These are phyloP conservation scores for Oostethus manadensis DNA, from an alignment of 2,113 vertebrate species.

Conservation along the genomic window DNA sequence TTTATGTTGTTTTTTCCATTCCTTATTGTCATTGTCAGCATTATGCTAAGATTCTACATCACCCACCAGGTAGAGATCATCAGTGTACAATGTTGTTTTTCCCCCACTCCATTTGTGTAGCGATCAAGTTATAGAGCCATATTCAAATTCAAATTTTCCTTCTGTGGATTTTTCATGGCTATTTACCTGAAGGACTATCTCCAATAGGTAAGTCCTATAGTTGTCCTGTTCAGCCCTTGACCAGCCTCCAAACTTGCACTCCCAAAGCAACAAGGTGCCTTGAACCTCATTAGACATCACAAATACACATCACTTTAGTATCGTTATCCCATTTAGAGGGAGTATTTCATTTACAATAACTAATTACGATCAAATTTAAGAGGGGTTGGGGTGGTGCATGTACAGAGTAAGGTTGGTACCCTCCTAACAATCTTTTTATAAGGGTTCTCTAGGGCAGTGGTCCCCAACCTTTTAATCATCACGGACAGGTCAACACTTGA, in stretches of 20 bases:
- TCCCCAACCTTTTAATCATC: too few relatives aligned
- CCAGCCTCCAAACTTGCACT: slow-evolving; percentile 35
- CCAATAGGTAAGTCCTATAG: slow-evolving; percentile 19
- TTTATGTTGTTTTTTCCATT: slow-evolving; percentile 9
- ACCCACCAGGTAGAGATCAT: neutral
- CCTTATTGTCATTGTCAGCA: slow-evolving; percentile 5
- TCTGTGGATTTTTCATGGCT: slow-evolving; percentile 3
- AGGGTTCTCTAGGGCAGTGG: too few relatives aligned
- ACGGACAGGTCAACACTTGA: too few relatives aligned
- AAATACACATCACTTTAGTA: slow-evolving; percentile 47
- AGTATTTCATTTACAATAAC: slow-evolving; percentile 35
- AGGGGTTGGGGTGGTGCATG: too few relatives aligned
- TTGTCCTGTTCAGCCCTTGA: slow-evolving; percentile 22
- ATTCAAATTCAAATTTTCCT: slow-evolving; percentile 16
- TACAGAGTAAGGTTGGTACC: too few relatives aligned
- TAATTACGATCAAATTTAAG: too few relatives aligned
- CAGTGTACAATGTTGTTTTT: slow-evolving; percentile 1
- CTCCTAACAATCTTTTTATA: too few relatives aligned
- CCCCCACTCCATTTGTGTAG: neutral
- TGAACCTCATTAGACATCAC: slow-evolving; percentile 52
- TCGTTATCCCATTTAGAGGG: slow-evolving; percentile 46
- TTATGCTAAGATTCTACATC: slow-evolving; percentile 1
- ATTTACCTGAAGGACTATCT: slow-evolving; percentile 17
- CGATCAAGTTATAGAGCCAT: slow-evolving; percentile 6
- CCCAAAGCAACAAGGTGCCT: slow-evolving; percentile 34